Evolutionary conservation across 2,888 invertebrate species (phyloP), one percentile per base, ranked within the genome.

Genomic region (Watsonalla cultraria): DNA sequence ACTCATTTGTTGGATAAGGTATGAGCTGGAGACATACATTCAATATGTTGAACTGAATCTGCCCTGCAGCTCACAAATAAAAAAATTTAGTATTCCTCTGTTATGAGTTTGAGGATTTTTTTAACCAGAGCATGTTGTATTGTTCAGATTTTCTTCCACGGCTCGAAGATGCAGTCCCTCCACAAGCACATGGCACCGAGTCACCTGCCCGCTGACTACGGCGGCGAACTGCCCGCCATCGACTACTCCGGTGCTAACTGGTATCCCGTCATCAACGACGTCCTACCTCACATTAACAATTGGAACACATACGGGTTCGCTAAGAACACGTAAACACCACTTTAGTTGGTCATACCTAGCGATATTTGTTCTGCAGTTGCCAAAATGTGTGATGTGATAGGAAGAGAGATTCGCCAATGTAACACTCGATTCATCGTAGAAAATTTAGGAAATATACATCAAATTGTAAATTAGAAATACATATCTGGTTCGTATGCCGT

Each of bases 101-200:
- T n/a, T n/a, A n/a, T n/a, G n/a, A n/a, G n/a, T n/a, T n/a, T n/a
- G 35, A 13, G 7, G 13, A 8, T 13, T 2, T 13, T 33, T 51
- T 33, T 1, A 45, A 24, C n/a, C 11, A 7, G 15, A 11, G 34
- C 24, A n/a, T 45, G 9, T 47, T 46, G 7, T 37, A 50, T 14
- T 50, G 86, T 90, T 0, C 86, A 96, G 94, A 94, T 96, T 86
- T 94, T 92, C 86, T 96, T 96, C 93, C 96, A 97, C 80, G 96
- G 96, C 11, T 91, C 91, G 56, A 95, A 96, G 74, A 96, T 96
- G 95, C 74, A 92, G 39, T 94, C 94, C 0, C 92, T 97, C 5
- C 96, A 97, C 76, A 92, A 94, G 75, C 92, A 94, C 80, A 78
- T 97, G 65, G 90, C 91, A 0, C 93, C 95, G 0, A 91, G 92